These are phyloP conservation scores for Sesamia nonagrioides DNA, from an alignment of 1,140 invertebrate genomes.

Conservation along the genomic window DNA sequence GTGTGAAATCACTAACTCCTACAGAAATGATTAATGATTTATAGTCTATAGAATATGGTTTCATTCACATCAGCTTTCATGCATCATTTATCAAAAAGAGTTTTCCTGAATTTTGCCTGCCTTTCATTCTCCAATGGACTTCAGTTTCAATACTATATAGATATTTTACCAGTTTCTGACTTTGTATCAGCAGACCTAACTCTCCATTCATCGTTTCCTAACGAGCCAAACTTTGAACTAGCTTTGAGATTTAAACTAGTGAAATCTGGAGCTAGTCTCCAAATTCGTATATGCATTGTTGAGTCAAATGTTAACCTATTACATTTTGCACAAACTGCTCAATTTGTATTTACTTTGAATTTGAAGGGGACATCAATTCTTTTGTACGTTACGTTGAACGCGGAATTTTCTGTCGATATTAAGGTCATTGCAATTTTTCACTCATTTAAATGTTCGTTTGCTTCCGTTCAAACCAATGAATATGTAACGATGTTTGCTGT, in stretches of 20 bases:
- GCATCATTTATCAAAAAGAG: no score
- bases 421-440: conserved; percentile 18
- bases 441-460: conserved; percentile 2
- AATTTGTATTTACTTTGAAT: not conserved
- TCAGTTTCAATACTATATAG: no score
- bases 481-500: conserved; percentile 8
- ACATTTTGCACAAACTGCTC: not conserved
- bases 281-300: not conserved
- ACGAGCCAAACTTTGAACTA: not conserved
- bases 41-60: no score
- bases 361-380: not conserved
- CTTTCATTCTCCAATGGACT: no score
- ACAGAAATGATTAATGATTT: no score
- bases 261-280: not conserved
- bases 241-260: not conserved
- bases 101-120: no score
- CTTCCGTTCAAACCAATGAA: not conserved
- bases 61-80: no score
- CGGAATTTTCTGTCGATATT: not conserved
- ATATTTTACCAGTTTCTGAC: no score
- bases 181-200: not conserved
- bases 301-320: conserved; percentile 6
- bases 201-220: not conserved
- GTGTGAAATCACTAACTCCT: no score
- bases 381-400: not conserved